Conservation (phyloP, 2,888 invertebrate species). For the Thera obeliscata region DNA sequence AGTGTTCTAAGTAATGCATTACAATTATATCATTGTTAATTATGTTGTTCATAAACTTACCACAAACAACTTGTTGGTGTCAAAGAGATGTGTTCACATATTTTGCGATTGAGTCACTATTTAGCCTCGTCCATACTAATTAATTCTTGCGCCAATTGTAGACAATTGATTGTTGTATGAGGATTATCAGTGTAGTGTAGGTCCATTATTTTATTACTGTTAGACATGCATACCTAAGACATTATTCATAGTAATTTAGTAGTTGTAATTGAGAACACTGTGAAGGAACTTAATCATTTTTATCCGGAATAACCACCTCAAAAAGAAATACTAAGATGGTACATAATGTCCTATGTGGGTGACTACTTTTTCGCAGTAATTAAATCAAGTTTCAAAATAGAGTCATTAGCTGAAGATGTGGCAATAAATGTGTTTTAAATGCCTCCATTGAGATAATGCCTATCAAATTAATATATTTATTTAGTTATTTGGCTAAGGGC, state of each 20-base stretch:
- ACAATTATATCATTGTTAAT: background rate
- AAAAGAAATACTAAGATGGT: too few relatives aligned
- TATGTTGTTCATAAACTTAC: slow-evolving; percentile 20
- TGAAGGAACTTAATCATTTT: too few relatives aligned
- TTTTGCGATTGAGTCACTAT: slow-evolving; percentile 61
- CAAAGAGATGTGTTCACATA: slow-evolving; percentile 51
- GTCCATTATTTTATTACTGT: background rate
- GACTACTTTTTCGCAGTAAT: too few relatives aligned
- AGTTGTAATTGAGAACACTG: background rate
- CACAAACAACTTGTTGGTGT: slow-evolving; percentile 15
- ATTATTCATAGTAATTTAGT: too few relatives aligned
- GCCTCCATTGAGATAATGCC: too few relatives aligned
- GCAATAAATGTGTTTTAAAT: too few relatives aligned
- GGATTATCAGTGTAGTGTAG: background rate
- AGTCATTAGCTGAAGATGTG: too few relatives aligned
- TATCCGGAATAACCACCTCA: too few relatives aligned
- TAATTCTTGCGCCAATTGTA: slow-evolving; percentile 50
- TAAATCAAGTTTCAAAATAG: too few relatives aligned
- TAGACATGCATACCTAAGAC: background rate
- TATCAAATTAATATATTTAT: too few relatives aligned
- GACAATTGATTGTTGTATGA: slow-evolving; percentile 24
- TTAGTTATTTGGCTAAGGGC: too few relatives aligned
- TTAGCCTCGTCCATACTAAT: slow-evolving; percentile 51
- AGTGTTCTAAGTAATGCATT: background rate
- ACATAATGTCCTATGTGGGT: too few relatives aligned